Conservation (phyloP, 2,113 vertebrate genomes). For the Polypterus bichir region DNA sequence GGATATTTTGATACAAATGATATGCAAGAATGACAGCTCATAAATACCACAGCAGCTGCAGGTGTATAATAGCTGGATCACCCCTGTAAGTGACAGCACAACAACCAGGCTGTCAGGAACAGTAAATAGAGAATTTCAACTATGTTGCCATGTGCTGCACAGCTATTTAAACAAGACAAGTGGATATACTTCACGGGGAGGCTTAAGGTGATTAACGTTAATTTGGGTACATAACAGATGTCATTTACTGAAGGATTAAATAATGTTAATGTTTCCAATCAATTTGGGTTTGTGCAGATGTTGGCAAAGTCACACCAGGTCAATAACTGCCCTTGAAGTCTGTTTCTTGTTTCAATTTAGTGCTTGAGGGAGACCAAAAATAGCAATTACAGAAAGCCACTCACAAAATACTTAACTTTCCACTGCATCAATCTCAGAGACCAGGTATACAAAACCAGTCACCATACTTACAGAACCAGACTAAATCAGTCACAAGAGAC, state of each 20-base stretch:
- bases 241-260: slow-evolving; percentile 59
- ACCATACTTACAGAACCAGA: no score
- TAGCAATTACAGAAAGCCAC: no score
- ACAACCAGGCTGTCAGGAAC: slow-evolving; percentile 40
- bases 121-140: slow-evolving; percentile 53
- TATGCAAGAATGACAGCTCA: slow-evolving; percentile 40
- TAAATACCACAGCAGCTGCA: slow-evolving; percentile 37
- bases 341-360: no score
- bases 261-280: slow-evolving; percentile 60
- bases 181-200: slow-evolving; percentile 40
- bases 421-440: no score
- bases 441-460: no score
- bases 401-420: no score
- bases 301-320: no score
- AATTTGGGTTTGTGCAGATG: slow-evolving; percentile 37
- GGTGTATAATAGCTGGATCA: no score
- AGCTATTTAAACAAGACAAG: slow-evolving; percentile 54
- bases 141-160: slow-evolving; percentile 29
- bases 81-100: slow-evolving; percentile 22
- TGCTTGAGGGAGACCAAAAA: no score
- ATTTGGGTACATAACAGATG: slow-evolving; percentile 59
- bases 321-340: no score
- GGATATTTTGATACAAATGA: no score
- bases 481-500: no score
- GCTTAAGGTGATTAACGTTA: slow-evolving; percentile 61